Conservation (phyloP, 2,888 invertebrate genomes). For the Hydrotaea cyrtoneurina region DNA sequence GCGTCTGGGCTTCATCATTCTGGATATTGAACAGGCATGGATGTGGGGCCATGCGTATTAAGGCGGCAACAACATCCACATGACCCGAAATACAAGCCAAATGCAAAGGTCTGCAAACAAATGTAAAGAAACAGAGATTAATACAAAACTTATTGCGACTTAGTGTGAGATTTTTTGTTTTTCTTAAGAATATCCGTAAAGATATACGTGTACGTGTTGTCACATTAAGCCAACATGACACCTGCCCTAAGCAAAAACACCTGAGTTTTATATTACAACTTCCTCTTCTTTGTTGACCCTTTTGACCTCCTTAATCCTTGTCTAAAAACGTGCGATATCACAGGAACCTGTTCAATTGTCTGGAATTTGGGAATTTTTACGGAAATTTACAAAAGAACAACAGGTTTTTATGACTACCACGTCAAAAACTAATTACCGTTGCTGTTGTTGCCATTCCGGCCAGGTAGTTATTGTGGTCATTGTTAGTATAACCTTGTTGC, state of each 20-base stretch:
- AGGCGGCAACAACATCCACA: constrained; percentile 86
- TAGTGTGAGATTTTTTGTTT: background rate
- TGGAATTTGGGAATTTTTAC: constrained; percentile 43
- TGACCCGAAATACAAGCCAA: constrained; percentile 90
- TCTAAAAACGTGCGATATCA: background rate
- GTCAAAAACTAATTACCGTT: constrained; percentile 24
- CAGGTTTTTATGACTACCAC: constrained; percentile 52
- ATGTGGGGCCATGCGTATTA: constrained; percentile 90
- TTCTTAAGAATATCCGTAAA: background rate
- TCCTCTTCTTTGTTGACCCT: constrained; percentile 1
- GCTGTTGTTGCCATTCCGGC: constrained; percentile 11
- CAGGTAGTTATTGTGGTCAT: constrained; percentile 5
- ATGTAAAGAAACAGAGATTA: background rate
- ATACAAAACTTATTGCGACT: background rate
- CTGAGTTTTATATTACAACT: constrained; percentile 26
- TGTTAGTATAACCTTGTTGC: background rate
- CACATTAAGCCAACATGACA: constrained; percentile 30
- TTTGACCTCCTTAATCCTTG: constrained; percentile 31
- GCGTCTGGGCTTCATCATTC: constrained; percentile 90
- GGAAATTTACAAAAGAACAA: constrained; percentile 33
- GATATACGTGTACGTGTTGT: background rate
- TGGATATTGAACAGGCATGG: constrained; percentile 88
- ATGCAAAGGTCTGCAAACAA: constrained; percentile 84
- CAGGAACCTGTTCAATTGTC: constrained; percentile 37
- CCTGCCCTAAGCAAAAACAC: constrained; percentile 38